Evolutionary conservation across 2,113 vertebrate genomes (phyloP).

Genomic region (Rissa tridactyla): DNA sequence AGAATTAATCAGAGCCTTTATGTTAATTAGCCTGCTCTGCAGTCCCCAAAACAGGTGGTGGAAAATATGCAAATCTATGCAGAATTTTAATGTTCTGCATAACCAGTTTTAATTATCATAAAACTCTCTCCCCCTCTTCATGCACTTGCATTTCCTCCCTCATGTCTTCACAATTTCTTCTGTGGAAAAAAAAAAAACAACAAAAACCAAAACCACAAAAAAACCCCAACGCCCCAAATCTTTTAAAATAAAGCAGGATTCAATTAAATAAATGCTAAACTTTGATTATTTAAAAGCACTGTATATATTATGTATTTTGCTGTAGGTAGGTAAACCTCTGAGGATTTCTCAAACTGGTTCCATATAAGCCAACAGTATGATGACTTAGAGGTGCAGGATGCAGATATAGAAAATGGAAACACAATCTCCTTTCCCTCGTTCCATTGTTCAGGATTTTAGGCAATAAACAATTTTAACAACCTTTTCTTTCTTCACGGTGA

Average conservation of each 20-base stretch:
- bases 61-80: slow-evolving; percentile 99
- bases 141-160: slow-evolving; percentile 57
- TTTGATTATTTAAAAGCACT: neutral
- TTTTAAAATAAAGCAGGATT: neutral
- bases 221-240: neutral
- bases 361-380: neutral
- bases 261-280: neutral
- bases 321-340: neutral
- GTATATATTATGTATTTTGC: neutral
- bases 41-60: slow-evolving; percentile 98
- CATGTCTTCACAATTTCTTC: slow-evolving; percentile 55
- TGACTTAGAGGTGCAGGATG: neutral
- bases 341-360: slow-evolving; percentile 3
- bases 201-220: neutral
- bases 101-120: slow-evolving; percentile 95
- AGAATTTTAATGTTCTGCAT: slow-evolving; percentile 94
- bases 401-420: neutral
- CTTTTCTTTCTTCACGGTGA: slow-evolving; percentile 10
- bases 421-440: neutral
- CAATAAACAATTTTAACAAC: slow-evolving; percentile 40
- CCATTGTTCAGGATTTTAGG: slow-evolving; percentile 37
- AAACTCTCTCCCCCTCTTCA: slow-evolving; percentile 74
- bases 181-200: neutral
- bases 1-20: slow-evolving; percentile 97
- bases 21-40: slow-evolving; percentile 95